Evolutionary conservation across 2,113 vertebrate species (phyloP).

Genomic region (Ovis canadensis): DNA sequence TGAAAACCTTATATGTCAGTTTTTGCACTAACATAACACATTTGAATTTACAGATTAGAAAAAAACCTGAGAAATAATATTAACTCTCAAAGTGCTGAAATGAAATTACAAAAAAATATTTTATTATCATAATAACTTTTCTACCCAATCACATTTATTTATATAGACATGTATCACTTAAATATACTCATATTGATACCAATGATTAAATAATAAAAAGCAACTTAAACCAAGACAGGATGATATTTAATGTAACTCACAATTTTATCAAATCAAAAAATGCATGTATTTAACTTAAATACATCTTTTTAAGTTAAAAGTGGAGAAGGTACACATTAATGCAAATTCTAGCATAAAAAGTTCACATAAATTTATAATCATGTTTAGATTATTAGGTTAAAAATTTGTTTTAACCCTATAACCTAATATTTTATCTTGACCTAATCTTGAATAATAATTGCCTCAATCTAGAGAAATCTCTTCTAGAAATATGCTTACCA

Average conservation of each 20-base stretch:
- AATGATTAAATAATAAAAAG: not conserved
- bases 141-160: not conserved
- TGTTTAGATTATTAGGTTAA: not conserved
- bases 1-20: not conserved
- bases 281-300: not conserved
- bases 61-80: not conserved
- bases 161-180: not conserved
- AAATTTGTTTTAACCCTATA: not conserved
- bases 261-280: not conserved
- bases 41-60: not conserved
- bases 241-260: not conserved
- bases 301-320: not conserved
- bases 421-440: not conserved
- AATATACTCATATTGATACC: not conserved
- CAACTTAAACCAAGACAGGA: not conserved
- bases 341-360: not conserved
- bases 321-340: not conserved
- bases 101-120: not conserved
- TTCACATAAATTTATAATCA: not conserved
- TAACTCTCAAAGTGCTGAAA: not conserved
- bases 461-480: not conserved
- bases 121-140: not conserved
- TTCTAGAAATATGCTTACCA: not conserved
- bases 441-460: not conserved
- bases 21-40: not conserved